Conservation (phyloP, 2,888 invertebrate genomes). For the Anarsia innoxiella region DNA sequence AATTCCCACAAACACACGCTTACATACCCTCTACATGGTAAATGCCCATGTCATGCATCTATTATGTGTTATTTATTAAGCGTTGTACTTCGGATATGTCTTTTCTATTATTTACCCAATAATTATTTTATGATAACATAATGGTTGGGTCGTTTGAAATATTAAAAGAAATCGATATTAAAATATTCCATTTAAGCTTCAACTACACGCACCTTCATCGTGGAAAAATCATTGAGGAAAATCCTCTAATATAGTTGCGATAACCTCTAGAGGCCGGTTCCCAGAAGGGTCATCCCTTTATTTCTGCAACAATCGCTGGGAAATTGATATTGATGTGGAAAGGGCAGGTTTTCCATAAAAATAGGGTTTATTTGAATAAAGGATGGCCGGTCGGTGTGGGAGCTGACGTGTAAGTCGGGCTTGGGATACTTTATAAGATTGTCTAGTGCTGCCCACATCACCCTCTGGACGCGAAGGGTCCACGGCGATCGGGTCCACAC, state of each 20-base stretch:
- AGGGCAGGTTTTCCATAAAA: constrained; percentile 75
- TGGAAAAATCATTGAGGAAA: no score
- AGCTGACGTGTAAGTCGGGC: constrained; percentile 54
- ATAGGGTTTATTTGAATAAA: constrained; percentile 76
- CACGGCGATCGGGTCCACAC: no score
- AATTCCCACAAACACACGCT: constrained; percentile 28
- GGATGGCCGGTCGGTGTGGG: constrained; percentile 60
- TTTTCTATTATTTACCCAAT: background rate
- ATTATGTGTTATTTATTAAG: constrained; percentile 17
- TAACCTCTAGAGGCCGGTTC: constrained; percentile 50
- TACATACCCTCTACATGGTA: constrained; percentile 24
- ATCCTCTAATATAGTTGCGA: constrained; percentile 68
- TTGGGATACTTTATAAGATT: constrained; percentile 65
- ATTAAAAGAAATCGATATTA: background rate
- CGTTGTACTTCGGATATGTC: constrained; percentile 21
- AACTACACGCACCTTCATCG: no score
- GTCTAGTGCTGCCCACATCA: constrained; percentile 30
- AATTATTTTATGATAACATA: no score
- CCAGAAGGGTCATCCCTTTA: constrained; percentile 74
- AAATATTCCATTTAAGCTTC: constrained; percentile 13
- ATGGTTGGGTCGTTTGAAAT: no score
- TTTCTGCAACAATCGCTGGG: constrained; percentile 73
- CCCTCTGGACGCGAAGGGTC: constrained; percentile 21
- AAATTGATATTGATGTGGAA: constrained; percentile 76
- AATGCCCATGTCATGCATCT: constrained; percentile 33